Percentiles rank a stretch among this genome's conserved stretches.
These are phyloP conservation scores for Dasypus novemcinctus DNA, from an alignment of 2,113 vertebrate species.

Conservation along the genomic window DNA sequence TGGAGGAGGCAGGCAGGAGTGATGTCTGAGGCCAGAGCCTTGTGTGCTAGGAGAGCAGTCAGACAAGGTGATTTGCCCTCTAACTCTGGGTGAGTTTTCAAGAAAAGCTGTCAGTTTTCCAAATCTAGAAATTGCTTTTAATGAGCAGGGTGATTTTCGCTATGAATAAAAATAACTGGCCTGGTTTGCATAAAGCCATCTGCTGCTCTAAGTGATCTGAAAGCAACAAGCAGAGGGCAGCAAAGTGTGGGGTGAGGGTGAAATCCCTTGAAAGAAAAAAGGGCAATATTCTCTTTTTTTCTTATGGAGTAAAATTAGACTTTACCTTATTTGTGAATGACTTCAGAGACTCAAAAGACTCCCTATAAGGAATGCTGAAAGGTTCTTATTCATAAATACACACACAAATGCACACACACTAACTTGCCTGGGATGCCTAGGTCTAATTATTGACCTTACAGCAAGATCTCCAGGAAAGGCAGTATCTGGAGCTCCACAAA, in stretches of 20 bases:
- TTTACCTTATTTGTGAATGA: not conserved
- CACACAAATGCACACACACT: no score
- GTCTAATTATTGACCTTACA: not conserved
- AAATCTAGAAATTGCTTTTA: conserved; percentile 38
- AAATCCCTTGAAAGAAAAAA: not conserved
- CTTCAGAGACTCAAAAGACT: conserved; percentile 24
- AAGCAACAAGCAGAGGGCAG: not conserved
- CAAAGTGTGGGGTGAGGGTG: not conserved
- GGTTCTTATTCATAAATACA: not conserved
- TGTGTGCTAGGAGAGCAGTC: not conserved
- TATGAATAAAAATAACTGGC: conserved; percentile 44
- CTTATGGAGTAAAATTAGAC: conserved; percentile 34
- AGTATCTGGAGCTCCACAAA: not conserved
- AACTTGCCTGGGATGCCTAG: not conserved
- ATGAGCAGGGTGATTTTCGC: conserved; percentile 37
- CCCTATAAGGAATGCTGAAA: not conserved
- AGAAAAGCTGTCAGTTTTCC: conserved; percentile 14
- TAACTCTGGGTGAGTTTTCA: not conserved
- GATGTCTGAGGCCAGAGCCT: not conserved
- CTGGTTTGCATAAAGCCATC: conserved; percentile 33
- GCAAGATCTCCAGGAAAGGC: not conserved
- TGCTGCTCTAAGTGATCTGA: not conserved
- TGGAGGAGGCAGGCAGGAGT: not conserved
- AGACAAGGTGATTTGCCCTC: not conserved
- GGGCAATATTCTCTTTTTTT: not conserved